These are phyloP conservation scores for Aspidiotus rigidus DNA, from an alignment of 2,888 invertebrate species.

Conservation along the genomic window DNA sequence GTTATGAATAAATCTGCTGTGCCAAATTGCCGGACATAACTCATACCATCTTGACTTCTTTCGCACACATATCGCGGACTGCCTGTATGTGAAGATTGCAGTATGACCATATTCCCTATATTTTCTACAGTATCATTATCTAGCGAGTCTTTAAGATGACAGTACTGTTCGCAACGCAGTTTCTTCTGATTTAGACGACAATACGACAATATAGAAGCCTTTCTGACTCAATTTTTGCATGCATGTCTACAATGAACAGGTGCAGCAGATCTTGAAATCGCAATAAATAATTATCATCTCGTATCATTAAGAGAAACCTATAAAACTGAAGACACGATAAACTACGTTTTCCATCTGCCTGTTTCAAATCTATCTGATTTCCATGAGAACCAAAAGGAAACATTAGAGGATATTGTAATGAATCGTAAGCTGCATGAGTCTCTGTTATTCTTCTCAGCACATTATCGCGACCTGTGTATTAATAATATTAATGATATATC, in stretches of 20 bases:
- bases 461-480: background rate
- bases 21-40: constrained; percentile 41
- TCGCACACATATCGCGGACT: constrained; percentile 43
- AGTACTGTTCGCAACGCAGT: constrained; percentile 30
- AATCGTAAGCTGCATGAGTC: constrained; percentile 38
- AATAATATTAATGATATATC: background rate
- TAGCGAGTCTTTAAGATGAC: constrained; percentile 38
- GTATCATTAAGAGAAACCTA: constrained; percentile 36
- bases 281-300: constrained; percentile 27
- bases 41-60: constrained; percentile 41
- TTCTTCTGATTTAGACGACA: constrained; percentile 31
- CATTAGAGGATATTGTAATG: constrained; percentile 41
- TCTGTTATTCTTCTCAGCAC: constrained; percentile 33
- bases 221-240: constrained; percentile 34
- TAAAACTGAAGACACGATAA: constrained; percentile 38
- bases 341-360: constrained; percentile 26
- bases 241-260: constrained; percentile 35
- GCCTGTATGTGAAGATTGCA: constrained; percentile 39
- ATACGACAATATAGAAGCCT: constrained; percentile 15
- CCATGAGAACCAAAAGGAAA: constrained; percentile 40
- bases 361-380: constrained; percentile 37
- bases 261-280: constrained; percentile 18
- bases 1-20: constrained; percentile 42
- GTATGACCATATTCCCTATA: constrained; percentile 36
- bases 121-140: constrained; percentile 31